Conservation (phyloP, 1,140 invertebrate species). For the Samia ricini region DNA sequence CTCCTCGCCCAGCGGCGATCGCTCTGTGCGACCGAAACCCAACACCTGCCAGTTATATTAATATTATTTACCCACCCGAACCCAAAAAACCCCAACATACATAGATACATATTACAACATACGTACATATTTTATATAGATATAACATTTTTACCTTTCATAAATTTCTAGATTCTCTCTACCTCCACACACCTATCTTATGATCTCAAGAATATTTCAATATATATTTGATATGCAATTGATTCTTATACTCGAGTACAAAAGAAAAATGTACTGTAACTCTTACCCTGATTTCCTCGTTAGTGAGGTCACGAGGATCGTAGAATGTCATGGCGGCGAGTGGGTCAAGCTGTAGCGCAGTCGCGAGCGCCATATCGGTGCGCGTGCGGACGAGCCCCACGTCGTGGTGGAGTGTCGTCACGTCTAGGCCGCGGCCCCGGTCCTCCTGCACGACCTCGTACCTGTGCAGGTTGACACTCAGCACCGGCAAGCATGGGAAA, state of each 20-base stretch:
- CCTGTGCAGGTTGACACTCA: slow-evolving; percentile 20
- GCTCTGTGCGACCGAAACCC: slow-evolving; percentile 51
- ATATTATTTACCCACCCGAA: too few relatives aligned
- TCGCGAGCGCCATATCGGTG: slow-evolving; percentile 30
- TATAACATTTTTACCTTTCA: too few relatives aligned
- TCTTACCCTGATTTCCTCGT: slow-evolving; percentile 17
- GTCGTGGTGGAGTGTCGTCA: slow-evolving; percentile 56
- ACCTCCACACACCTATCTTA: too few relatives aligned
- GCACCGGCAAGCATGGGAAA: background rate
- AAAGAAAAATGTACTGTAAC: background rate
- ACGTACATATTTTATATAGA: too few relatives aligned
- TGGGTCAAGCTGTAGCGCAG: slow-evolving; percentile 13
- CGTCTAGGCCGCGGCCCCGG: slow-evolving; percentile 44
- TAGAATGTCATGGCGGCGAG: slow-evolving; percentile 29
- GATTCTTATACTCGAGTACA: too few relatives aligned
- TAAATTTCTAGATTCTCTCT: too few relatives aligned
- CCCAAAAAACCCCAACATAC: too few relatives aligned
- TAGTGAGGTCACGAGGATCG: slow-evolving; percentile 25
- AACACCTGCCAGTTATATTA: slow-evolving; percentile 44
- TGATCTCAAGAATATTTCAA: too few relatives aligned
- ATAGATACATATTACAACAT: too few relatives aligned
- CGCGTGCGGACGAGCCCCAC: slow-evolving; percentile 56
- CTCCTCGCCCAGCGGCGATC: slow-evolving; percentile 42
- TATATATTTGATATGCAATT: too few relatives aligned
- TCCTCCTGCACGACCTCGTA: slow-evolving; percentile 46